These are phyloP conservation scores for Tetragonula carbonaria DNA, from an alignment of 2,888 invertebrate genomes.

Conservation along the genomic window DNA sequence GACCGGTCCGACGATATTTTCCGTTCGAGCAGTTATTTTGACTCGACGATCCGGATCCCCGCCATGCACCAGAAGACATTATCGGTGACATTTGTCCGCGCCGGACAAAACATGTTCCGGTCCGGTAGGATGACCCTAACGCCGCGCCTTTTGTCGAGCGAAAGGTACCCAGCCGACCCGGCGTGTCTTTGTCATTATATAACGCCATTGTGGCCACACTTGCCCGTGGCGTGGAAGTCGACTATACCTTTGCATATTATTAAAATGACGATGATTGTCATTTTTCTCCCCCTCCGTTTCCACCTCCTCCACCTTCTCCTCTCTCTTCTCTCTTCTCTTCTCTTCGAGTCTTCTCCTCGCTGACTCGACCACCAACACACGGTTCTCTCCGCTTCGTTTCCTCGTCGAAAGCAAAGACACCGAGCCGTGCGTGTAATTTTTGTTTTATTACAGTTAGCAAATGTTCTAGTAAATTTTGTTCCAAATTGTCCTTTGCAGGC, in stretches of 20 bases:
- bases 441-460: neutral
- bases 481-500: neutral
- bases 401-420: slow-evolving; percentile 49
- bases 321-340: slow-evolving; percentile 6
- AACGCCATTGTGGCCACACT: slow-evolving; percentile 84
- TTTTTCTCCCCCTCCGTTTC: slow-evolving; percentile 74
- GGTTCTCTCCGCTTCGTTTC: slow-evolving; percentile 28
- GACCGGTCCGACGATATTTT: slow-evolving; percentile 45
- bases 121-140: slow-evolving; percentile 84
- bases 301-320: neutral
- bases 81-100: slow-evolving; percentile 79
- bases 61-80: slow-evolving; percentile 72
- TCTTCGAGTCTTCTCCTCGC: neutral
- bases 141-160: slow-evolving; percentile 84
- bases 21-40: slow-evolving; percentile 71
- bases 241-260: slow-evolving; percentile 70
- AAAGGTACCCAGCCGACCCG: slow-evolving; percentile 81
- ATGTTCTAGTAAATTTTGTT: neutral
- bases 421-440: neutral
- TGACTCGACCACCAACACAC: slow-evolving; percentile 47
- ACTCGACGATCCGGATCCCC: slow-evolving; percentile 69
- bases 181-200: slow-evolving; percentile 84
- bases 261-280: slow-evolving; percentile 84
- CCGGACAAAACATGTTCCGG: slow-evolving; percentile 84
- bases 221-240: slow-evolving; percentile 79